These are phyloP conservation scores for Galagoides demidoff DNA, from an alignment of 2,797 vertebrate species.

Conservation along the genomic window DNA sequence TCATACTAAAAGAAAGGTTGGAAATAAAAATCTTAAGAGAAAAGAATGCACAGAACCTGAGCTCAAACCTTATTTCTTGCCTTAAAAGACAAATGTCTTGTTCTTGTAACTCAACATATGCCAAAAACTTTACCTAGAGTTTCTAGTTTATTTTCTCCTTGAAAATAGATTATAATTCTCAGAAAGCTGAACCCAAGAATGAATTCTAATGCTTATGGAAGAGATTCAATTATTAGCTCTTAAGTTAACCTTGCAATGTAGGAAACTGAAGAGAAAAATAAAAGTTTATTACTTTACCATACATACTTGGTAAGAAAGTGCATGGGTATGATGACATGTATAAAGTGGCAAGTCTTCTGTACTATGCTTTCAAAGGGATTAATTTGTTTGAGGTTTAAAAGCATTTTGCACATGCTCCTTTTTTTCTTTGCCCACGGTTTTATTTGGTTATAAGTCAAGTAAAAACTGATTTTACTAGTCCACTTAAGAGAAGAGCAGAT, in stretches of 20 bases:
- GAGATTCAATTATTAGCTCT: not conserved
- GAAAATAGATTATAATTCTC: not conserved
- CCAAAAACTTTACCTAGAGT: not conserved
- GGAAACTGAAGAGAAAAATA: not conserved
- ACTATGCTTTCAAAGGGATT: not conserved
- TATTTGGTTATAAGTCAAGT: not conserved
- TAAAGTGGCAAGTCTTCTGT: not conserved
- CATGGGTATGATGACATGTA: not conserved
- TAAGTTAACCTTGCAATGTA: not conserved
- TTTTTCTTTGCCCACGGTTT: not conserved
- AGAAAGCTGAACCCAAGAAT: not conserved
- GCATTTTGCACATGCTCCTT: not conserved
- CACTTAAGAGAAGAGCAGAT: not conserved
- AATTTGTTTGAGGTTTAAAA: conserved; percentile 35
- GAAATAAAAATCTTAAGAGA: not conserved
- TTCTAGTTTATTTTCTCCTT: not conserved
- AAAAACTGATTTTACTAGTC: not conserved
- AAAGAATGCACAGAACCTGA: not conserved
- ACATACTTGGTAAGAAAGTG: not conserved
- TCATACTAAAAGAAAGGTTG: not conserved
- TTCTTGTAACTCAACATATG: not conserved
- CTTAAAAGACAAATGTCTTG: not conserved
- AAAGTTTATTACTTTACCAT: not conserved
- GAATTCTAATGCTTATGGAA: not conserved
- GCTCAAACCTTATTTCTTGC: not conserved